Conservation (phyloP, 2,113 vertebrate genomes). For the Martes martes region DNA sequence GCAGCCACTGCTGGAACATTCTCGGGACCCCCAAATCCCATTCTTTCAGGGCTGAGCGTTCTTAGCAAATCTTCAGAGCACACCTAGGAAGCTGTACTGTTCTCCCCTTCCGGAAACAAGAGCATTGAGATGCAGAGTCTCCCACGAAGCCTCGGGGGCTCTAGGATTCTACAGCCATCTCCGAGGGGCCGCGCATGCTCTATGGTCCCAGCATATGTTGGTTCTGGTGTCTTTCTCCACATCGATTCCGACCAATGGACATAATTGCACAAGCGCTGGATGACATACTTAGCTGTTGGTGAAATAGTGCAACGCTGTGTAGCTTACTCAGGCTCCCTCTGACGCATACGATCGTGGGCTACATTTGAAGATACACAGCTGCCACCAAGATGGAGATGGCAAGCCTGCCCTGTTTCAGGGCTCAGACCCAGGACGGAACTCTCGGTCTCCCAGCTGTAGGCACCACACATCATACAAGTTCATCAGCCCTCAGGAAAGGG, state of each 20-base stretch:
- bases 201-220: rapidly evolving
- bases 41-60: not conserved
- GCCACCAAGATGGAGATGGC: not conserved
- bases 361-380: not conserved
- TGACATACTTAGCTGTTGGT: not conserved
- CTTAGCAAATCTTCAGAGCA: not conserved
- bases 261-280: not conserved
- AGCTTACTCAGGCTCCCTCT: not conserved
- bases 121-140: not conserved
- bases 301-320: not conserved
- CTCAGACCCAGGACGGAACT: not conserved
- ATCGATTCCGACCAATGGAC: rapidly evolving
- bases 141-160: not conserved
- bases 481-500: not conserved
- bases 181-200: rapidly evolving
- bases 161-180: not conserved
- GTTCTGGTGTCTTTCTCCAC: not conserved
- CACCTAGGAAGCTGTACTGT: not conserved
- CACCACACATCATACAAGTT: rapidly evolving
- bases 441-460: not conserved
- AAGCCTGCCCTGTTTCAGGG: not conserved
- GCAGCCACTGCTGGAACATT: not conserved
- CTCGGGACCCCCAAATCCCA: not conserved
- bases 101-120: not conserved
- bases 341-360: rapidly evolving